phyloP scores from a whole-genome alignment of 2,797 vertebrate species.

The Dermochelys coriacea region DNA sequence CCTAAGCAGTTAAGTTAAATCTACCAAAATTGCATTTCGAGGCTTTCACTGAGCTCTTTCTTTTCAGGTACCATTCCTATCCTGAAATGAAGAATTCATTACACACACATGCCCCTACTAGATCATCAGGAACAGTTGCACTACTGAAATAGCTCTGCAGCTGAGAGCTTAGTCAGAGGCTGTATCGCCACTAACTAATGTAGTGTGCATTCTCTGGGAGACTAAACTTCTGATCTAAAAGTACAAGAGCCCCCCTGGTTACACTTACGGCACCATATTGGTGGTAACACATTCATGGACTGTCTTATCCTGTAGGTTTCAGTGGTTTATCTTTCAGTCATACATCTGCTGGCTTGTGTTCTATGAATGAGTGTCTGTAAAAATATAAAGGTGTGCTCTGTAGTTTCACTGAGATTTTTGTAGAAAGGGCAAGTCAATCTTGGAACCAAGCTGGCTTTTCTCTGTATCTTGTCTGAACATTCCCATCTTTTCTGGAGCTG shows the following conservation, averaged over 20 bases:
- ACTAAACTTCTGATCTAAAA: slow-evolving; percentile 48
- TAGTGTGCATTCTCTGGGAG: neutral
- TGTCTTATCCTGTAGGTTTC: neutral
- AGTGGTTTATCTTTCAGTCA: slow-evolving; percentile 12
- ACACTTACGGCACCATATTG: neutral
- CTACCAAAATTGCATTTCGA: neutral
- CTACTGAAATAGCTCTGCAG: neutral
- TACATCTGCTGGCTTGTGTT: neutral
- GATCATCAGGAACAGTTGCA: neutral
- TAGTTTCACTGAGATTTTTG: slow-evolving; percentile 29
- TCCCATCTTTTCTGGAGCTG: slow-evolving; percentile 72
- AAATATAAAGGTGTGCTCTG: slow-evolving; percentile 26
- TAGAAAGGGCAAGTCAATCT: slow-evolving; percentile 14
- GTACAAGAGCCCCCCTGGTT: slow-evolving; percentile 3
- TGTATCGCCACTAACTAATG: neutral
- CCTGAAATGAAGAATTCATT: neutral
- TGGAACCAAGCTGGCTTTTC: slow-evolving; percentile 42
- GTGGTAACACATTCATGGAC: neutral
- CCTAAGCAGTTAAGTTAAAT: neutral
- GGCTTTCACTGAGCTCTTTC: neutral
- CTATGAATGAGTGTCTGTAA: slow-evolving; percentile 1
- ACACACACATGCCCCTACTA: neutral
- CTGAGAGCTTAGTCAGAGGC: neutral
- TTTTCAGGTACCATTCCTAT: neutral
- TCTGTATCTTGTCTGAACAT: slow-evolving; percentile 61